A percentile compares a stretch with the other conserved stretches of the same genome.
Conservation (phyloP, 2,113 vertebrate genomes). For the Triplophysa rosa region DNA sequence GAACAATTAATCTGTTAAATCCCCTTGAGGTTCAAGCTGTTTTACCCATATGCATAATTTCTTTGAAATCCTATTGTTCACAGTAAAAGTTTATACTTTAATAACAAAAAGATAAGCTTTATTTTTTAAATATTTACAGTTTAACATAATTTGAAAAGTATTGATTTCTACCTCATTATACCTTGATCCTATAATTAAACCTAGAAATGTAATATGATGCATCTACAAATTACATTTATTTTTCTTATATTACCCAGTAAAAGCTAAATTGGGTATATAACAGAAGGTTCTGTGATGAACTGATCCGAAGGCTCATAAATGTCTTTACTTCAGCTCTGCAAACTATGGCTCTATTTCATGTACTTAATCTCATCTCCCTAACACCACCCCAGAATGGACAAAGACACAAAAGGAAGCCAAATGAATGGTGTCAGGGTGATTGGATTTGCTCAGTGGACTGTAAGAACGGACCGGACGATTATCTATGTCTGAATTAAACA, state of each 20-base stretch:
- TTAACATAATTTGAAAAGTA: neutral
- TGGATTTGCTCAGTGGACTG: conserved; percentile 38
- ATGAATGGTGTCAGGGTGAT: conserved; percentile 32
- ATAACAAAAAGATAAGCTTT: neutral
- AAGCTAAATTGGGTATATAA: neutral
- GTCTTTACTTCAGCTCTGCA: neutral
- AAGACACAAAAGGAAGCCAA: conserved; percentile 31
- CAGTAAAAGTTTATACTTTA: neutral
- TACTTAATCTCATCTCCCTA: conserved; percentile 6
- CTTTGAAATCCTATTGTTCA: neutral
- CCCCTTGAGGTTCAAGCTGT: neutral
- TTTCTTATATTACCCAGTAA: neutral
- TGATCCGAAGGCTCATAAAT: conserved; percentile 30
- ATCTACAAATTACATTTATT: neutral
- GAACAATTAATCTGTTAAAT: neutral
- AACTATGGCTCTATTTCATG: conserved; percentile 10
- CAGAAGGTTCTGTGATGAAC: neutral
- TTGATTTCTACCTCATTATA: neutral
- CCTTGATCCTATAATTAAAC: neutral
- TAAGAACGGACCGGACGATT: conserved; percentile 4
- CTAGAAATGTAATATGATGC: neutral
- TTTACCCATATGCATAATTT: neutral
- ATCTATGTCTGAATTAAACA: conserved; percentile 29
- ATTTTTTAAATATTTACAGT: neutral
- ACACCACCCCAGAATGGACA: conserved; percentile 5